Evolutionary conservation across 2,797 vertebrate genomes (phyloP), one percentile per base, ranked within the genome.

Genomic region (Lophotriccus pileatus): DNA sequence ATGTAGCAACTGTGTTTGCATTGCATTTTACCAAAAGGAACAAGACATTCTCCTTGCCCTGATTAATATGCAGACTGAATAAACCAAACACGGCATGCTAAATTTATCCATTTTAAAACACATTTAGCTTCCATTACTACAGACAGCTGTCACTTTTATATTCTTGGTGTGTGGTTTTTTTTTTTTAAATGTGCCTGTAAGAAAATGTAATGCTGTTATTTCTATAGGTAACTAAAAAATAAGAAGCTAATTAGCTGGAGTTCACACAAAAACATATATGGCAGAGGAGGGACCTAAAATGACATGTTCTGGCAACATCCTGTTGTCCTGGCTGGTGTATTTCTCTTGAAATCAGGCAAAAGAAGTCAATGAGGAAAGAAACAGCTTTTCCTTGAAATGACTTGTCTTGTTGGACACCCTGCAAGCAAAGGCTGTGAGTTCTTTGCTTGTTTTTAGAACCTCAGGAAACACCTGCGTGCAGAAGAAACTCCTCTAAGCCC

Each of bases 391-490:
- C 32, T 91, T 84, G 49, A 66, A 46, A 46, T 39, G 9, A n/a
- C 52, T 47, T 80, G 18, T 59, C 59, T 36, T 66, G 28, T 34
- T 92, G 75, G 43, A 83, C 85, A 43, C 84, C 49, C 60, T 92
- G 37, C 17, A 69, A 60, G 84, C 39, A 94, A 84, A 84, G 43
- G 30, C 37, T 15, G 3, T 56, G 78, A 49, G 63, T 67, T 75
- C 24, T 90, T 64, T 62, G 24, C 34, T 82, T 1, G 1, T 32
- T 80, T 84, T 87, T 37, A 62, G 75, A 70, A 69, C 37, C 68
- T 84, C 58, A 87, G 86, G 87, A 89, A 93, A 87, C 84, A 95
- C 64, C 92, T 95, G 68, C 87, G 47, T 68, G 85, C 37, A 64
- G 73, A 59, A 87, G 56, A 95, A 89, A 93, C 64, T 66, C 50